Base-by-base conservation (phyloP, 2,113 vertebrate genomes). In the Columba janthina region DNA sequence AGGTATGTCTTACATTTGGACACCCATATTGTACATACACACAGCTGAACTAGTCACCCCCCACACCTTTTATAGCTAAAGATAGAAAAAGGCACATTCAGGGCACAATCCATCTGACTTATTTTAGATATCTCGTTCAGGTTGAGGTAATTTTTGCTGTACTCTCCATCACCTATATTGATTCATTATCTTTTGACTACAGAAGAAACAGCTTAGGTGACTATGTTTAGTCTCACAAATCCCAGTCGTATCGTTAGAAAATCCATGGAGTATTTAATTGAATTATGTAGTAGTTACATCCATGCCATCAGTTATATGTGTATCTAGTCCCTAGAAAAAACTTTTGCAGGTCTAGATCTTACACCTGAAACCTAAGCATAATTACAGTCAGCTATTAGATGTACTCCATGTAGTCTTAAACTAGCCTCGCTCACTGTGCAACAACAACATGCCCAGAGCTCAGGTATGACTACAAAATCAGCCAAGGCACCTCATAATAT, bases 161-260 rank as follows among this genome's bases (percentile, higher is more conserved):
- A 19, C 58, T 67, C 36, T 83, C 29, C 24, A 38, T 85, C 61
- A 62, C 57, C 17, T 74, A 20, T 78, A 8, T 74, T 46, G 20
- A 28, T 20, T 71, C 3, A 0, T 42, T 85, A 51, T 42, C 22
- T 66, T 94, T 75, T 85, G 51, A 75, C 71, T 67, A 22, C n/a
- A 58, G 13, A 12, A 78, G 66, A 61, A 32, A 57, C 20, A 62
- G 11, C 19, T 53, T 75, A 16, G 29, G 7, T 82, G 13, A 71
- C 51, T 83, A 6, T 89, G 38, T 71, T 78, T 88, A 61, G 21
- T 66, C 21, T 86, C 36, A 75, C 48, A 85, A 78, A 71, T 91
- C 7, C 17, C 24, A 29, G 51, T 62, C 1, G 0, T 70, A 65
- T 42, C 22, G 44, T 58, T 62, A 79, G 51, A 66, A 87, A 84